Conservation (phyloP, 2,888 invertebrate genomes). For the Icerya purchasi region DNA sequence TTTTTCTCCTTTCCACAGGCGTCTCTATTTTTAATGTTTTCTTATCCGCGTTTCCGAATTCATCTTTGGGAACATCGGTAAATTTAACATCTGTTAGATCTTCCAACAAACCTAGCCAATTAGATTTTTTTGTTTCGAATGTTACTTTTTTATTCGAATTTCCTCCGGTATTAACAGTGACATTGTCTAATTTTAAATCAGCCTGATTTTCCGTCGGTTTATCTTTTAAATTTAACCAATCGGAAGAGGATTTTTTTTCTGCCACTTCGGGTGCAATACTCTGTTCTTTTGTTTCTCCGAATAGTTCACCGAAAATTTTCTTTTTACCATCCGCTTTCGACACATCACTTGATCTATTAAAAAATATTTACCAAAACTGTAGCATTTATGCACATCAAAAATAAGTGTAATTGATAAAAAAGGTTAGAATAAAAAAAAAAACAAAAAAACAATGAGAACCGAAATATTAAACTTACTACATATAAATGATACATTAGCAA, state of each 20-base stretch:
- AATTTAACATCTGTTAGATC: neutral
- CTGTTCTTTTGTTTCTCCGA: conserved; percentile 4
- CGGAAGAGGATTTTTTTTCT: neutral
- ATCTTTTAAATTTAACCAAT: neutral
- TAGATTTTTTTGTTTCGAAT: neutral
- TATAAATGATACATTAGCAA: neutral
- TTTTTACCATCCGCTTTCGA: conserved; percentile 9
- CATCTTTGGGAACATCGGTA: neutral
- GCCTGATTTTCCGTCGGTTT: neutral
- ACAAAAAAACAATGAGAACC: neutral
- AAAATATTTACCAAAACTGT: neutral
- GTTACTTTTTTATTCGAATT: neutral
- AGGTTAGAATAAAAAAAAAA: neutral
- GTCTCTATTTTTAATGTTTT: neutral
- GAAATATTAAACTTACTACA: neutral
- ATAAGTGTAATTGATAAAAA: neutral
- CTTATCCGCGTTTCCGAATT: neutral
- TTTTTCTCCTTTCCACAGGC: neutral
- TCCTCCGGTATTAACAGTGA: neutral
- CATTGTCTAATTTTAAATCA: neutral
- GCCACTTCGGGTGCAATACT: neutral
- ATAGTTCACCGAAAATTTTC: conserved; percentile 8
- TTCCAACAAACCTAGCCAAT: conserved; percentile 5
- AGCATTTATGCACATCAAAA: neutral
- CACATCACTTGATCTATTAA: neutral